phyloP scores from a whole-genome alignment of 1,140 invertebrate species.

The Lineus longissimus region DNA sequence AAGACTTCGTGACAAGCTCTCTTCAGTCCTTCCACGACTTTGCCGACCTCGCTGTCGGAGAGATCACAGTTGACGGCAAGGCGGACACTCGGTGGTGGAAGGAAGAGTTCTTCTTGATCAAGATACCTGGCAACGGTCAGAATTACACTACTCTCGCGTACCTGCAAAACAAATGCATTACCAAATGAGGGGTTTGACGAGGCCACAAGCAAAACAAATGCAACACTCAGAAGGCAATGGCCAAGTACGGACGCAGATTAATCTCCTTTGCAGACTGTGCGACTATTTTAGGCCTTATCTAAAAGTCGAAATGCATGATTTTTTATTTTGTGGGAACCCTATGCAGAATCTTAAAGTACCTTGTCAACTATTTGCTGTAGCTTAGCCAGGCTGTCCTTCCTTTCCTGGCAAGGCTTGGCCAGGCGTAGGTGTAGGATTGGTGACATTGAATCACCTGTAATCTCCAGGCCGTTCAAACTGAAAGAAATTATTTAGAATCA shows the following conservation, averaged over 20 bases:
- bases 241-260: too few relatives aligned
- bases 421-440: constrained; percentile 79
- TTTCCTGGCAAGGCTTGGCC: constrained; percentile 53
- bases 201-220: constrained; percentile 8
- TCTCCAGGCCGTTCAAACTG: constrained; percentile 56
- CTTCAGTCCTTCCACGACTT: constrained; percentile 38
- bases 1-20: constrained; percentile 42
- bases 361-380: constrained; percentile 63
- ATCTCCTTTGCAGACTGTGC: too few relatives aligned
- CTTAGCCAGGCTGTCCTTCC: constrained; percentile 57
- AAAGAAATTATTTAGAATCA: constrained; percentile 17
- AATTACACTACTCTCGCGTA: constrained; percentile 62
- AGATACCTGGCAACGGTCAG: constrained; percentile 63
- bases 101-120: constrained; percentile 60
- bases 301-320: too few relatives aligned
- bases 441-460: constrained; percentile 63
- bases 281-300: too few relatives aligned
- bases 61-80: constrained; percentile 62
- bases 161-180: constrained; percentile 49
- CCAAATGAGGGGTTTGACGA: background rate
- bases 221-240: too few relatives aligned
- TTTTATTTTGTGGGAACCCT: too few relatives aligned
- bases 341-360: too few relatives aligned
- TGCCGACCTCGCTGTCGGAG: constrained; percentile 58
- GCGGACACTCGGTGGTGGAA: constrained; percentile 63